phyloP scores from a whole-genome alignment of 1,140 invertebrate species.

The Mycetomoellerius zeteki region DNA sequence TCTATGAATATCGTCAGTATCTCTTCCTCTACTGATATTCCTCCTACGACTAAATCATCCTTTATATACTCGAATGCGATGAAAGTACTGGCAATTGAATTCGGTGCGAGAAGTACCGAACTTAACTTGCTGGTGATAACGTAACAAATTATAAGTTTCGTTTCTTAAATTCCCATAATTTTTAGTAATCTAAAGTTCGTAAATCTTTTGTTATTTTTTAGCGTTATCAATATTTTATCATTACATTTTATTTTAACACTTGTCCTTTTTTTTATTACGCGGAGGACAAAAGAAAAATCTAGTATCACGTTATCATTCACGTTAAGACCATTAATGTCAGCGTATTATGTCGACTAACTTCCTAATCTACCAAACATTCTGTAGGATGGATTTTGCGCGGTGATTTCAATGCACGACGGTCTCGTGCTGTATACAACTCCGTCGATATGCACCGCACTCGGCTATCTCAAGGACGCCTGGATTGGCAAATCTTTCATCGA shows the following conservation, averaged over 20 bases:
- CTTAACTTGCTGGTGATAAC: background rate
- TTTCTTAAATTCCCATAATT: background rate
- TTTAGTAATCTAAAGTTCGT: background rate
- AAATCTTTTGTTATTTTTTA: background rate
- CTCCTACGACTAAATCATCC: background rate
- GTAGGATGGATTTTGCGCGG: conserved; percentile 92
- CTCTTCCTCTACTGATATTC: background rate
- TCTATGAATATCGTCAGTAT: background rate
- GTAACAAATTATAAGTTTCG: background rate
- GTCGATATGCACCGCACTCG: conserved; percentile 90
- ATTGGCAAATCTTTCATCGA: conserved; percentile 95
- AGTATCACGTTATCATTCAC: conserved; percentile 8
- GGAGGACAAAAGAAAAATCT: background rate
- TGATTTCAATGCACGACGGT: conserved; percentile 94
- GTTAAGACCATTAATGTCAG: background rate
- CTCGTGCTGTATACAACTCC: conserved; percentile 92
- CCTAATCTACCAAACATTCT: conserved; percentile 26
- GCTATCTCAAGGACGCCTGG: conserved; percentile 94
- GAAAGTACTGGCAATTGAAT: background rate
- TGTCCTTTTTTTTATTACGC: background rate
- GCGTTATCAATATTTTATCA: background rate
- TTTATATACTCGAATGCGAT: conserved; percentile 19
- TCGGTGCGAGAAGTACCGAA: background rate
- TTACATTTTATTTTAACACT: background rate
- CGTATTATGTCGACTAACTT: background rate